Evolutionary conservation across 2,797 vertebrate genomes (phyloP).

Genomic region (Sylvilagus floridanus): DNA sequence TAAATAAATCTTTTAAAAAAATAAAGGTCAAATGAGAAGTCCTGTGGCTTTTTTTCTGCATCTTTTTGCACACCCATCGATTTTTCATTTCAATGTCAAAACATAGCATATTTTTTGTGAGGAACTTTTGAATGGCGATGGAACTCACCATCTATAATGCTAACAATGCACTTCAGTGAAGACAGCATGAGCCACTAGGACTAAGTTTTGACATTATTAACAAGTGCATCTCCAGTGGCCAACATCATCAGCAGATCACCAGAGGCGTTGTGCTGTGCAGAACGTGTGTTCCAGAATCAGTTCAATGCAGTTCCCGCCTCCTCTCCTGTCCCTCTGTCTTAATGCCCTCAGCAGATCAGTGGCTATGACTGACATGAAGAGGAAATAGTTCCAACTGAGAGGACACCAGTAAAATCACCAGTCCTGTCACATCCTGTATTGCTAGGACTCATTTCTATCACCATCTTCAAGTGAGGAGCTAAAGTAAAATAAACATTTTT

Average conservation of each 20-base stretch:
- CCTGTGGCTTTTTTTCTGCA: background rate
- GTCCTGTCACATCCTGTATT: background rate
- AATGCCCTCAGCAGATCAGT: background rate
- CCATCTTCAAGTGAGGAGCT: background rate
- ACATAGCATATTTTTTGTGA: background rate
- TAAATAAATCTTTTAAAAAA: too few species aligned
- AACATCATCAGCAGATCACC: background rate
- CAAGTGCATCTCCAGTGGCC: background rate
- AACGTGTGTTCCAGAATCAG: background rate
- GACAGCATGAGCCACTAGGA: background rate
- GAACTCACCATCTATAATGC: background rate
- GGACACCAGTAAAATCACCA: constrained; percentile 6
- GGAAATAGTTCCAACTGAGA: constrained; percentile 35
- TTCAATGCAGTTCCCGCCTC: background rate
- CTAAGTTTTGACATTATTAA: background rate
- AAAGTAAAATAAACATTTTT: too few species aligned
- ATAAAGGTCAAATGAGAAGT: background rate
- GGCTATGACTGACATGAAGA: constrained; percentile 24
- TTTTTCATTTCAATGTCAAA: constrained; percentile 42
- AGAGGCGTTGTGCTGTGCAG: background rate
- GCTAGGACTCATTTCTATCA: background rate
- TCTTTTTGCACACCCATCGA: background rate
- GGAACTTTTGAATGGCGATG: background rate
- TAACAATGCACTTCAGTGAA: background rate
- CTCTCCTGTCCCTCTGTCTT: background rate